phyloP scores from a whole-genome alignment of 2,888 invertebrate species.

The Microplitis manilae region DNA sequence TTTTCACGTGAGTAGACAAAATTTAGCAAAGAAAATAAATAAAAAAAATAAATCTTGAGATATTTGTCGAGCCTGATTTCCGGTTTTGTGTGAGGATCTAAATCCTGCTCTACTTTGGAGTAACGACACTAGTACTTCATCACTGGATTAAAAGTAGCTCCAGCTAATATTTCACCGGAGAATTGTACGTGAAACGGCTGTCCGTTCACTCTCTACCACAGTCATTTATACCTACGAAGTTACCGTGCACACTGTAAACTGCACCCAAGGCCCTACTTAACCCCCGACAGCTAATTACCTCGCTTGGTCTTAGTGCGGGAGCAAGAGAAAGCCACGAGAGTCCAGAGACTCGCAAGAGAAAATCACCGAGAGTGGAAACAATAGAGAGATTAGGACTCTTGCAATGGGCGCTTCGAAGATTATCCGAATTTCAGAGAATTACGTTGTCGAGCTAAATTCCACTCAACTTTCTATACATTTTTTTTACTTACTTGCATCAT shows the following conservation, averaged over 20 bases:
- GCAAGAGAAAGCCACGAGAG: neutral
- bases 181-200: neutral
- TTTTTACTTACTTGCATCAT: neutral
- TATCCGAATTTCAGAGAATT: conserved; percentile 26
- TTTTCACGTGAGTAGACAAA: neutral
- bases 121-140: conserved; percentile 15
- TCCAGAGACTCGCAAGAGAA: conserved; percentile 1
- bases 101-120: conserved; percentile 15
- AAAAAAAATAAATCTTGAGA: neutral
- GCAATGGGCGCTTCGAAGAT: conserved; percentile 12
- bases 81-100: neutral
- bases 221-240: conserved; percentile 7
- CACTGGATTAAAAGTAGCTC: conserved; percentile 6
- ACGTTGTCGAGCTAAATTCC: neutral
- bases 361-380: conserved; percentile 21
- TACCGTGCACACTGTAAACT: neutral
- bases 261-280: conserved; percentile 10
- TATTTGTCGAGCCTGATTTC: neutral
- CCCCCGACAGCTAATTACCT: conserved; percentile 19
- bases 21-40: neutral
- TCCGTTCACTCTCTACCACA: neutral
- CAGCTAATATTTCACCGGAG: neutral
- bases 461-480: neutral
- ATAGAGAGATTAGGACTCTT: conserved; percentile 34
- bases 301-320: neutral